Conservation (phyloP, 2,888 invertebrate genomes). For the Ophion costatus region DNA sequence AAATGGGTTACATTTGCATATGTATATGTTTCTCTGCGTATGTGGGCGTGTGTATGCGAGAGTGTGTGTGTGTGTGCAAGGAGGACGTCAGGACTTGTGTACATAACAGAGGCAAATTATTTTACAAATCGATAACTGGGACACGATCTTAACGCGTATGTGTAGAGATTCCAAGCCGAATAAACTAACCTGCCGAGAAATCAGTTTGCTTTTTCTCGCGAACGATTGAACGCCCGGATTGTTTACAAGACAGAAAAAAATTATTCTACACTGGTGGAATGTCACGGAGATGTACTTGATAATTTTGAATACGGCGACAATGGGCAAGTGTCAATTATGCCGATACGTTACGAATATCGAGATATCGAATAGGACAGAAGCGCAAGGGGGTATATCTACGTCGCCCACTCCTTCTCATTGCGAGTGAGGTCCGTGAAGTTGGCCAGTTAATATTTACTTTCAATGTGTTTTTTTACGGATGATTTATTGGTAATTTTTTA, state of each 20-base stretch:
- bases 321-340: slow-evolving; percentile 46
- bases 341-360: slow-evolving; percentile 43
- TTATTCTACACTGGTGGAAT: not conserved
- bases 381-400: not conserved
- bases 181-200: slow-evolving; percentile 16
- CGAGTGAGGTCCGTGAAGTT: not conserved
- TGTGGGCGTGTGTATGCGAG: not conserved
- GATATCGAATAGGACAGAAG: slow-evolving; percentile 5
- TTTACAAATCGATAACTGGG: slow-evolving; percentile 25
- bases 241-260: not conserved
- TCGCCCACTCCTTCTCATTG: not conserved
- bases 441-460: not conserved
- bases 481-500: not conserved
- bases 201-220: not conserved
- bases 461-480: not conserved
- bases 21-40: not conserved
- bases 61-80: not conserved
- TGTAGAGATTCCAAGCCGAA: not conserved
- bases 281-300: not conserved
- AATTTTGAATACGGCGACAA: slow-evolving; percentile 26
- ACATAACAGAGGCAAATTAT: slow-evolving; percentile 16
- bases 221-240: not conserved
- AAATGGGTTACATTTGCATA: slow-evolving; percentile 4
- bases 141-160: not conserved
- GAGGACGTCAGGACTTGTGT: not conserved